A percentile compares a stretch with the other conserved stretches of the same genome.
Evolutionary conservation across 2,888 invertebrate species (phyloP).

Genomic region (Marasmarcha lunaedactyla): DNA sequence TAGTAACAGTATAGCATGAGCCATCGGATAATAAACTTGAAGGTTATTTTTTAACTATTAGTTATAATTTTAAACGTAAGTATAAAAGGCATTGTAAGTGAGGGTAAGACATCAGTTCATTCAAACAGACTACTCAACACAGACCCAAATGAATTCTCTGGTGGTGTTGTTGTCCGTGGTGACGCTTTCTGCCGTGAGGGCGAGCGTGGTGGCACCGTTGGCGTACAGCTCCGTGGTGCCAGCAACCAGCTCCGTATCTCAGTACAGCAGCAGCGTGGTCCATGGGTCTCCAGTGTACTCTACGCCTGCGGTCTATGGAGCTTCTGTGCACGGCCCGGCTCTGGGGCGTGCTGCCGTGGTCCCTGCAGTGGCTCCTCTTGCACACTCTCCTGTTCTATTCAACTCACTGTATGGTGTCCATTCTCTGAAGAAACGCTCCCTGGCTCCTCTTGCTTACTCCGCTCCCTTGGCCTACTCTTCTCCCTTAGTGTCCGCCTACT

Average conservation of each 20-base stretch:
- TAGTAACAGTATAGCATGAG: background rate
- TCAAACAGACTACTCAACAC: conserved; percentile 57
- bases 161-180: conserved; percentile 75
- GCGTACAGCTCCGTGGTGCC: conserved; percentile 30
- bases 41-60: background rate
- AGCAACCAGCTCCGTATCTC: conserved; percentile 27
- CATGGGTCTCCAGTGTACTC: conserved; percentile 31
- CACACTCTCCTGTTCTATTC: conserved; percentile 56
- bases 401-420: conserved; percentile 35
- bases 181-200: conserved; percentile 35
- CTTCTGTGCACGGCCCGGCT: conserved; percentile 40
- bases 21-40: background rate
- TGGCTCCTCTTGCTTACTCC: conserved; percentile 27
- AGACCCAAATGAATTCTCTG: conserved; percentile 73
- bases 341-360: conserved; percentile 11
- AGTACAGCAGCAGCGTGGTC: conserved; percentile 31
- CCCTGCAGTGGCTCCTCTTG: conserved; percentile 35
- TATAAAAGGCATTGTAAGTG: background rate
- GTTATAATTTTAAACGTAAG: background rate
- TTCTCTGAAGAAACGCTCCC: conserved; percentile 48
- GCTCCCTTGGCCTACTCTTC: conserved; percentile 23
- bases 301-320: conserved; percentile 30
- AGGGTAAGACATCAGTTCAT: conserved; percentile 57
- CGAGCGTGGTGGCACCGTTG: conserved; percentile 33
- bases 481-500: background rate